These are phyloP conservation scores for Distichodus sexfasciatus DNA, from an alignment of 2,797 vertebrate genomes.

Conservation along the genomic window DNA sequence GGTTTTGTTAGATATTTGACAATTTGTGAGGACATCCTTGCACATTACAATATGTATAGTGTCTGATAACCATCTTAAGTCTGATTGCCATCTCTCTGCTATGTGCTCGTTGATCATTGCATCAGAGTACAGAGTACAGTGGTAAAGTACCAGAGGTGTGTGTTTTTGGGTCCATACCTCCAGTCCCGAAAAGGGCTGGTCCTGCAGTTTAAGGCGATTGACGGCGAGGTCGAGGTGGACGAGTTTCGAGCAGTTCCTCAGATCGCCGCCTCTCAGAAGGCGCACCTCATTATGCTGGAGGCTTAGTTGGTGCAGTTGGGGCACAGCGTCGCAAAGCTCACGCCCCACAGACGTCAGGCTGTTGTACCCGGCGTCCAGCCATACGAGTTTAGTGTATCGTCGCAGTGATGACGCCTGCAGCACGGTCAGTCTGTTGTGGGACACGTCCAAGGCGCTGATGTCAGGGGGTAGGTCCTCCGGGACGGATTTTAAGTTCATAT, in stretches of 20 bases:
- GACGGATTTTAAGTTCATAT: constrained; percentile 76
- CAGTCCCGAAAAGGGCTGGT: constrained; percentile 41
- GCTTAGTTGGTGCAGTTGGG: constrained; percentile 72
- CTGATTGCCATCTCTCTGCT: too few relatives aligned
- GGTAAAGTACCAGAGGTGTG: background rate
- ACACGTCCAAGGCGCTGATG: constrained; percentile 83
- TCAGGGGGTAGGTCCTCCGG: constrained; percentile 82
- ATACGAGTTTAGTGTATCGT: constrained; percentile 72
- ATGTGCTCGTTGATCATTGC: background rate
- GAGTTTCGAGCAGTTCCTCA: constrained; percentile 75
- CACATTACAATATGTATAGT: too few relatives aligned
- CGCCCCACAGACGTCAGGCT: constrained; percentile 74
- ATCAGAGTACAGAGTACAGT: background rate
- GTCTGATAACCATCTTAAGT: too few relatives aligned
- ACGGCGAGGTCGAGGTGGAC: constrained; percentile 72
- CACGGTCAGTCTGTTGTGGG: constrained; percentile 81
- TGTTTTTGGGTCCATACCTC: constrained; percentile 22
- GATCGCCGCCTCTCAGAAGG: constrained; percentile 68
- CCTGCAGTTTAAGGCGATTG: constrained; percentile 80
- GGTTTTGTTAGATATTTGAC: too few relatives aligned
- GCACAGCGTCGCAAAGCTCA: constrained; percentile 74
- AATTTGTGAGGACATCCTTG: too few relatives aligned
- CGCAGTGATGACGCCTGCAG: constrained; percentile 69
- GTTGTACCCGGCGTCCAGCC: constrained; percentile 81
- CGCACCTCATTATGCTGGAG: constrained; percentile 81